phyloP scores from a whole-genome alignment of 2,797 vertebrate species.

The Lacerta agilis region DNA sequence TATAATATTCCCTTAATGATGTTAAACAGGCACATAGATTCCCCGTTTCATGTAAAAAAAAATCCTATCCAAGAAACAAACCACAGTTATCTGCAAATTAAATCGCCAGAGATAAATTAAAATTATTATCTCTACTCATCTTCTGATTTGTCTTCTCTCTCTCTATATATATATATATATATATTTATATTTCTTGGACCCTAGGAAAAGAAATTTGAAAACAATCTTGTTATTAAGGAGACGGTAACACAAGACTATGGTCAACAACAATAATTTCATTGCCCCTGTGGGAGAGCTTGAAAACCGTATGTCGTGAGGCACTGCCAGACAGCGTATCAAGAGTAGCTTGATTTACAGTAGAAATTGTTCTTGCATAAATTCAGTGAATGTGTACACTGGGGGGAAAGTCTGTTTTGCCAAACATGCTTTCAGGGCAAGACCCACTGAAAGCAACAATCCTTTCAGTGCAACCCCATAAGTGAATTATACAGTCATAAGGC shows the following conservation, averaged over 20 bases:
- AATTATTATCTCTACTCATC: constrained; percentile 63
- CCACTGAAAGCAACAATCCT: constrained; percentile 29
- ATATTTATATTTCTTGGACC: constrained; percentile 44
- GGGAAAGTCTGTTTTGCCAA: constrained; percentile 19
- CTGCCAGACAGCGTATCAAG: constrained; percentile 35
- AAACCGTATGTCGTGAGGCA: constrained; percentile 21
- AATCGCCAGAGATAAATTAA: constrained; percentile 70
- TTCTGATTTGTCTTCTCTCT: constrained; percentile 53
- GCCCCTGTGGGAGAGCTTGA: constrained; percentile 54
- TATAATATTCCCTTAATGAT: constrained; percentile 83
- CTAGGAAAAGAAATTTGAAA: constrained; percentile 39
- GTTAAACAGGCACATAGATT: constrained; percentile 78
- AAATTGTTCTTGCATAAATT: constrained; percentile 31
- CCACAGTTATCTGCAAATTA: constrained; percentile 75
- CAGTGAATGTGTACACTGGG: constrained; percentile 15
- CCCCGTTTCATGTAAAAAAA: constrained; percentile 72
- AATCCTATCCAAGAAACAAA: constrained; percentile 63
- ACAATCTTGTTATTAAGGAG: constrained; percentile 70
- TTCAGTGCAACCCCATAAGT: not conserved
- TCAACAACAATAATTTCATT: constrained; percentile 66
- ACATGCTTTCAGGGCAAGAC: constrained; percentile 46
- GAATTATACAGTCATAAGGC: not conserved
- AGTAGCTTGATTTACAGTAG: constrained; percentile 22
- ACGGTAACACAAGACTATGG: constrained; percentile 68
- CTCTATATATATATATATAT: no score